Evolutionary conservation across 2,797 vertebrate genomes (phyloP).

Genomic region (Odontamblyopus lacepedii): DNA sequence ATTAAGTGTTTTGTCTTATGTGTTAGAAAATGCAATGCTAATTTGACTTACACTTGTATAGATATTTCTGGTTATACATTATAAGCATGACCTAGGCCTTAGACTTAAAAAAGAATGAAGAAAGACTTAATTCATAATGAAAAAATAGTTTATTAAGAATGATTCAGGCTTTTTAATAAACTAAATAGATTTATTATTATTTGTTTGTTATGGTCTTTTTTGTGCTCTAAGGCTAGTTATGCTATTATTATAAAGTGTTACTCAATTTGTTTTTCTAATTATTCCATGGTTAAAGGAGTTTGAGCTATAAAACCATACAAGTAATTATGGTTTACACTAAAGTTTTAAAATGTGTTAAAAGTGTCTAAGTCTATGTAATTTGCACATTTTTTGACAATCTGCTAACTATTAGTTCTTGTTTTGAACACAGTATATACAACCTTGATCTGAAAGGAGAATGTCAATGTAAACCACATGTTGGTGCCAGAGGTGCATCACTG

Average conservation of each 20-base stretch:
- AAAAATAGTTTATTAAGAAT: too few relatives aligned
- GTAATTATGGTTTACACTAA: neutral
- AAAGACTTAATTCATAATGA: too few relatives aligned
- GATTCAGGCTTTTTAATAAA: too few relatives aligned
- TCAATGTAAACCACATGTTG: conserved; percentile 13
- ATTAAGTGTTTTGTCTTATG: neutral
- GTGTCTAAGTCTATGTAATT: neutral
- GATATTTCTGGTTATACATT: too few relatives aligned
- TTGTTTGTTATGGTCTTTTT: too few relatives aligned
- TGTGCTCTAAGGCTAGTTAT: too few relatives aligned
- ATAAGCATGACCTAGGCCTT: too few relatives aligned
- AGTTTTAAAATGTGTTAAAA: neutral
- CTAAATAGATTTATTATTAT: too few relatives aligned
- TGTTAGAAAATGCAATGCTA: neutral
- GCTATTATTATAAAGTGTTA: too few relatives aligned
- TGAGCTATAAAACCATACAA: neutral
- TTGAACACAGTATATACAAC: conserved; percentile 14
- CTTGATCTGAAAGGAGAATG: neutral
- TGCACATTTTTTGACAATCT: neutral
- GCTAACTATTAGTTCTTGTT: conserved; percentile 16
- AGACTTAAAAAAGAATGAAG: too few relatives aligned
- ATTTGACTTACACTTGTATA: too few relatives aligned
- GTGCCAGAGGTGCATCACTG: conserved; percentile 13
- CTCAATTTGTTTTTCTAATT: too few relatives aligned
- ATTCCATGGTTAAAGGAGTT: neutral